Conservation (phyloP, 2,113 vertebrate species). For the Seriola rivoliana region DNA sequence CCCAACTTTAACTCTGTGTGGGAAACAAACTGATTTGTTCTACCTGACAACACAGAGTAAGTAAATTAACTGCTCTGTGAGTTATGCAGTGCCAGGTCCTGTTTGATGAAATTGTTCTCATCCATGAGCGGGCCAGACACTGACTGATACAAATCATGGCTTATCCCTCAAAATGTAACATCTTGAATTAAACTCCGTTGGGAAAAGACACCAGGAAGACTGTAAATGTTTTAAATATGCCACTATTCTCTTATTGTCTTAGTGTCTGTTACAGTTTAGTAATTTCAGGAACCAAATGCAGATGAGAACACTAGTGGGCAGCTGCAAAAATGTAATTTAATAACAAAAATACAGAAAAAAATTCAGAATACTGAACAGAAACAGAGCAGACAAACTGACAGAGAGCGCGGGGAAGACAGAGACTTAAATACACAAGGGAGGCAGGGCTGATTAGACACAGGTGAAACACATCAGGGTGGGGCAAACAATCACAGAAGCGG, state of each 20-base stretch:
- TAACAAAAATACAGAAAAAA: too few species aligned
- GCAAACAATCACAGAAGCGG: too few species aligned
- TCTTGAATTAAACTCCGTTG: constrained; percentile 12
- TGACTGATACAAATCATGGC: constrained; percentile 10
- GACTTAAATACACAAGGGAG: too few species aligned
- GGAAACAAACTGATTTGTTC: constrained; percentile 35
- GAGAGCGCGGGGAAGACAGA: too few species aligned
- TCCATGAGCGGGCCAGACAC: neutral
- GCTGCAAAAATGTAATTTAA: too few species aligned
- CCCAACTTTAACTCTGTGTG: constrained; percentile 40
- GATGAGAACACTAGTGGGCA: too few species aligned
- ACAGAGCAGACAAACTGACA: too few species aligned
- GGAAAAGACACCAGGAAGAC: neutral
- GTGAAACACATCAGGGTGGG: too few species aligned
- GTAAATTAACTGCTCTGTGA: constrained; percentile 34
- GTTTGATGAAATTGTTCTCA: constrained; percentile 21
- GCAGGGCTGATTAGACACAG: too few species aligned
- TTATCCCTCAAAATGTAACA: constrained; percentile 20
- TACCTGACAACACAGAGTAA: constrained; percentile 42
- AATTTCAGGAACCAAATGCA: too few species aligned
- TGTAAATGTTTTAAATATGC: neutral
- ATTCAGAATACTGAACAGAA: too few species aligned
- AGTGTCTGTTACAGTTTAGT: neutral
- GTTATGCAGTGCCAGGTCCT: constrained; percentile 24
- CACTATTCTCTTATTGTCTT: neutral